These are phyloP conservation scores for Acanthis flammea DNA, from an alignment of 2,797 vertebrate genomes.

Conservation along the genomic window DNA sequence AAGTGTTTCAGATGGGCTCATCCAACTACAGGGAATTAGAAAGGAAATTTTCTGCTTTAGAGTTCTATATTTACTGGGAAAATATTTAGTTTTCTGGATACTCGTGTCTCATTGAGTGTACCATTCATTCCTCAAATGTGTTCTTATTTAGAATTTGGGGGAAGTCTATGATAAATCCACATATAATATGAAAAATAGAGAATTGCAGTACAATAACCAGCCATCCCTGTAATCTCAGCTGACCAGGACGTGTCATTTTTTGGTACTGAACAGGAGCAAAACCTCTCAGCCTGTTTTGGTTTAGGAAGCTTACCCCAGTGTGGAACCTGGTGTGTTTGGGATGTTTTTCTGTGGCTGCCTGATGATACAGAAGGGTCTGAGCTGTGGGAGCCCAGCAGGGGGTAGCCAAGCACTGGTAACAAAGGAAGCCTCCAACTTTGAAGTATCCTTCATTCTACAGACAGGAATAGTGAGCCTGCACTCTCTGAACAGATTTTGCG, in stretches of 20 bases:
- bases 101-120: neutral
- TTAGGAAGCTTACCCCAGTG: neutral
- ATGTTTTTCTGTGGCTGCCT: neutral
- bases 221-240: neutral
- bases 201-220: neutral
- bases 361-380: slow-evolving; percentile 9
- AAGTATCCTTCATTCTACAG: neutral
- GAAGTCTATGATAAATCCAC: neutral
- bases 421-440: slow-evolving; percentile 34
- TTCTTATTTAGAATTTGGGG: neutral
- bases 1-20: slow-evolving; percentile 60
- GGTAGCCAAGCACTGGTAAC: slow-evolving; percentile 89
- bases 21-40: slow-evolving; percentile 28
- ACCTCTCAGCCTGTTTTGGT: neutral
- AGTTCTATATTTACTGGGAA: neutral
- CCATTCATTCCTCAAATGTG: neutral
- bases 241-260: neutral
- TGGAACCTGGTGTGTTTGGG: neutral
- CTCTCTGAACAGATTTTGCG: neutral
- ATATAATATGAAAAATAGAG: neutral
- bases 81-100: neutral
- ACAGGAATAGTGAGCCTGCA: neutral
- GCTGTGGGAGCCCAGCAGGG: slow-evolving; percentile 87
- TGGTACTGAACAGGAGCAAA: neutral
- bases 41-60: neutral